Evolutionary conservation across 2,888 invertebrate species (phyloP), one percentile per base, ranked within the genome.

Genomic region (Microchrysa polita): DNA sequence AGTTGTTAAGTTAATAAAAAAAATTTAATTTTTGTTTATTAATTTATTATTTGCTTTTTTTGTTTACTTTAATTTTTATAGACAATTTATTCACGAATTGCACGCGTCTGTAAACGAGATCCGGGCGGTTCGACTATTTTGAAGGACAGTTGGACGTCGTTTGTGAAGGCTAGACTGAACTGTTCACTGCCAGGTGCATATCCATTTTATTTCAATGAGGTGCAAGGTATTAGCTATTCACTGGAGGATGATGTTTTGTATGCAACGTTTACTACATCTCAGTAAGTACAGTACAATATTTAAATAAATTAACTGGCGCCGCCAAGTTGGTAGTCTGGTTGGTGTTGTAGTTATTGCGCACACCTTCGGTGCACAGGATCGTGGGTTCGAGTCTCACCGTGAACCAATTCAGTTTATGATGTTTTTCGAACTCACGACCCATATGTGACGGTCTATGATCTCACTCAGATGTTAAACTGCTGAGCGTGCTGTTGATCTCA

Each of bases 111-210:
- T 82, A 96, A 96, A 85, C 93, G 93, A 81, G 97, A 97, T 82
- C 87, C 88, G 1, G 94, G 93, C n/a, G 92, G 92, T 2, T 89
- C 90, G 78, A 86, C 91, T 74, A 88, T 93, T 82, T 87, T 93
- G 82, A 91, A 91, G 78, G 92, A 95, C 78, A 93, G 92, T 78
- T 97, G 96, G 96, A 93, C 94, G n/a, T 95, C 95, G 0, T 96
- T 94, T 82, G 86, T 93, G 16, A 96, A 96, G 84, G 94, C 95
- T 0, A 88, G 95, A 0, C 84, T 96, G 0, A 93, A 92, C 81
- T 96, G 96, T 80, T 92, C 94, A 0, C 84, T 94, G 14, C 92
- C 92, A 0, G 95, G 95, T 0, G 93, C 93, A 69, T 92, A 93
- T 81, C 95, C 95, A 0, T 95, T 94, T 85, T 92, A 94, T 83